phyloP scores from a whole-genome alignment of 2,888 invertebrate genomes.

The Caenorhabditis sinica region DNA sequence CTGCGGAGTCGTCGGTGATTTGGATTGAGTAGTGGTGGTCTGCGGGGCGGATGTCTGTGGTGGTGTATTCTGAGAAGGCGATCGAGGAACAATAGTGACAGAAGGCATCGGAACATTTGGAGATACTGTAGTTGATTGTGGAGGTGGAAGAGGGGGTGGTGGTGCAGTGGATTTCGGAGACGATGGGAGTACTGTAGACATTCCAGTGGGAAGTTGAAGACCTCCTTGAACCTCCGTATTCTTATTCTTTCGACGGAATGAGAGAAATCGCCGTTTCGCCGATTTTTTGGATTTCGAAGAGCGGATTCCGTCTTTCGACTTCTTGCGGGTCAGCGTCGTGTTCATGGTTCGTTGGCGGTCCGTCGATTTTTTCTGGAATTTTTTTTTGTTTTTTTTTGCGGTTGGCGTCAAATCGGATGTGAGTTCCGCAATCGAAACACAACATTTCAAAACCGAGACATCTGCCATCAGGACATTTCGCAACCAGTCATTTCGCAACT shows the following conservation, averaged over 20 bases:
- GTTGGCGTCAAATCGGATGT: too few relatives aligned
- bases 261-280: slow-evolving; percentile 6
- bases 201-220: slow-evolving; percentile 11
- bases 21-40: background rate
- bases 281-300: slow-evolving; percentile 5
- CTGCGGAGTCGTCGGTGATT: background rate
- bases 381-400: too few relatives aligned
- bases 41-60: background rate
- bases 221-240: background rate
- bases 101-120: background rate
- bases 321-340: background rate
- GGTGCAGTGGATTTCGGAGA: background rate
- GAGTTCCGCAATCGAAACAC: too few relatives aligned
- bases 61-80: background rate
- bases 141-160: background rate
- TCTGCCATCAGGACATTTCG: too few relatives aligned
- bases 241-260: slow-evolving; percentile 12
- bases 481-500: too few relatives aligned
- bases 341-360: background rate
- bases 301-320: slow-evolving; percentile 11
- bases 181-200: background rate
- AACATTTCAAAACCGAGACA: too few relatives aligned
- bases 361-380: slow-evolving; percentile 14
- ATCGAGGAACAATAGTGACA: background rate
- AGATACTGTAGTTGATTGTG: background rate